These are phyloP conservation scores for Anthopleura xanthogrammica DNA, from an alignment of 92 coral and sea anemone genomes.

Conservation along the genomic window DNA sequence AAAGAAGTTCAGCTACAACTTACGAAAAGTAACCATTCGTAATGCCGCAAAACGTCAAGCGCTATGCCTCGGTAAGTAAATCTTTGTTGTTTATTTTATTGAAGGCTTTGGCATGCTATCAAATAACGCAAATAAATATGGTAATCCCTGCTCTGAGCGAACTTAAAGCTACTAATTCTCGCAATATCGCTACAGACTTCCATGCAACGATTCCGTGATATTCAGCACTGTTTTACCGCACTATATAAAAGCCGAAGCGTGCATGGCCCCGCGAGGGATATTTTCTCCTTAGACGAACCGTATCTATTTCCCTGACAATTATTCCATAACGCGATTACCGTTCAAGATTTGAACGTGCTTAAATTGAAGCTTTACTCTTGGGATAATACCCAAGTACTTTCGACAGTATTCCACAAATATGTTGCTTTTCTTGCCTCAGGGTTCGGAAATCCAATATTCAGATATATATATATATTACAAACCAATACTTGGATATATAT, in stretches of 20 bases:
- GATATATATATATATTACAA: background rate
- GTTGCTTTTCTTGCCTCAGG: background rate
- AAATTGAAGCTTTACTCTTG: background rate
- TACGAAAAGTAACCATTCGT: slow-evolving; percentile 61
- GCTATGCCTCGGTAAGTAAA: slow-evolving; percentile 82
- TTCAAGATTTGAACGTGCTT: background rate
- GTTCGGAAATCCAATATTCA: background rate
- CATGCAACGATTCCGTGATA: background rate
- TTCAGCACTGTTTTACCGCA: background rate
- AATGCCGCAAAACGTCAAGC: slow-evolving; percentile 77
- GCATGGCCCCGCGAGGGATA: background rate
- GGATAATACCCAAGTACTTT: background rate
- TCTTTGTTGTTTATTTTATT: slow-evolving; percentile 17
- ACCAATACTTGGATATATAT: background rate
- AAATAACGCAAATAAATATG: background rate
- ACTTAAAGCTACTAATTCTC: background rate
- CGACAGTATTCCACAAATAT: background rate
- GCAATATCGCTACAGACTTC: background rate
- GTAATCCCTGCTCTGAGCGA: background rate
- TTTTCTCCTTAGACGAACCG: background rate
- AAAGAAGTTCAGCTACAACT: slow-evolving; percentile 71
- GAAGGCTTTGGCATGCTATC: slow-evolving; percentile 2
- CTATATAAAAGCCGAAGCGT: background rate
- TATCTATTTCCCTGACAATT: background rate
- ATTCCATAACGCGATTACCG: slow-evolving; percentile 1